These are phyloP conservation scores for Poeciliopsis turneri DNA, from an alignment of 2,797 vertebrate species.

Conservation along the genomic window DNA sequence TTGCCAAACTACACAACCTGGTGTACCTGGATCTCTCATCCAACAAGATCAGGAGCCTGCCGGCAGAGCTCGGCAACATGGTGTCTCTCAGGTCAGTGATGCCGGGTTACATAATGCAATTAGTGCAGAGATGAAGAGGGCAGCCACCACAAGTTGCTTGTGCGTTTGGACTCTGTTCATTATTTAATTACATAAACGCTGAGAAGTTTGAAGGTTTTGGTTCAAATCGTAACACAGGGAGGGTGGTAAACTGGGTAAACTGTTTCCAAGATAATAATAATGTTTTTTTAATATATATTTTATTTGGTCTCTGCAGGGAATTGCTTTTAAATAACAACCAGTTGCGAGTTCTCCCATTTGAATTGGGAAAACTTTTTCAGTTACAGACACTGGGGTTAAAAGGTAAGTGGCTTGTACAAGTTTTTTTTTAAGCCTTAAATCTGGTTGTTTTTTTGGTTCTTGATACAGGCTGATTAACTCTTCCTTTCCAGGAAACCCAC, in stretches of 20 bases:
- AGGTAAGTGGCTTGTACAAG: constrained; percentile 84
- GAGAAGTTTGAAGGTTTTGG: background rate
- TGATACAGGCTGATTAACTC: constrained; percentile 22
- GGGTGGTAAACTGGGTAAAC: background rate
- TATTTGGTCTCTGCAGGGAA: constrained; percentile 86
- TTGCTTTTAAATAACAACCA: constrained; percentile 99
- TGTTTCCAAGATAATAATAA: constrained; percentile 6
- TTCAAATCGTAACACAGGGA: background rate
- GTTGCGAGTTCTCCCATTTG: constrained; percentile 99
- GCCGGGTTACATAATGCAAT: background rate
- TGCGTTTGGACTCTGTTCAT: background rate
- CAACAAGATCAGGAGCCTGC: constrained; percentile 99
- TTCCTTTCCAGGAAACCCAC: constrained; percentile 90
- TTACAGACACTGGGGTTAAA: constrained; percentile 99
- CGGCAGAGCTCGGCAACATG: constrained; percentile 99
- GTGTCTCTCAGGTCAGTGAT: constrained; percentile 93
- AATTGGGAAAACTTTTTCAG: constrained; percentile 99
- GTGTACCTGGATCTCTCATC: constrained; percentile 98
- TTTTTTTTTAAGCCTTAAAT: constrained; percentile 41
- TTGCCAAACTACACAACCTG: constrained; percentile 99
- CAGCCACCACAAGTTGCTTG: background rate
- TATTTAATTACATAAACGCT: background rate
- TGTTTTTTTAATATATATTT: constrained; percentile 9
- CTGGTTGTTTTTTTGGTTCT: background rate
- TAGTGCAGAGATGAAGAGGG: background rate